Base-by-base conservation (phyloP, 2,888 invertebrate genomes). In the Eurois occulta region DNA sequence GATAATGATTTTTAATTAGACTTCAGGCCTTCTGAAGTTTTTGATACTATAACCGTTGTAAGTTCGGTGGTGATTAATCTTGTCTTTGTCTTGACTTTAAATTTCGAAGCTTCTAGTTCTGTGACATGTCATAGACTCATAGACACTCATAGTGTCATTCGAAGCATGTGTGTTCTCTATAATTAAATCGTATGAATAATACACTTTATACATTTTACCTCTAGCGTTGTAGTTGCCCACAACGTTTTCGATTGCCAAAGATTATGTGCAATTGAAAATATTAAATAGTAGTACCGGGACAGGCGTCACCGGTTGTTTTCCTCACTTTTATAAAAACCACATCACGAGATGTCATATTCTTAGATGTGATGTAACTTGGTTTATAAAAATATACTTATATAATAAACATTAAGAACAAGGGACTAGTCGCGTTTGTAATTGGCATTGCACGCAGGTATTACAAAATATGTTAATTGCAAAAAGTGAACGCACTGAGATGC, bases 201-300 rank as follows among this genome's bases (percentile, higher is more conserved):
- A 71, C 32, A 35, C 35, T 84, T 55, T 24, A 65, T 46, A 62
- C 5, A 46, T 76, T 72, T 66, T 72, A 55, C 18, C n/a, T 46
- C 71, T 75, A 71, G 52, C 35, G 21, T 62, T 62, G 75, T 70
- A 71, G 60, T 28, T 41, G 24, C 65, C 32, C 76, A 66, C 41
- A 62, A 70, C 38, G 35, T 76, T 80, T 70, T 67, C 64, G 58
- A 83, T 87, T 83, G 85, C 83, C 87, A 85, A 85, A 69, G 65
- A 72, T 73, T 68, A 67, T 62, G 77, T 85, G 74, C 70, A 77
- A 71, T 78, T 13, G 38, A 74, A 21, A 78, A 80, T 82, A 76
- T 58, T 67, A 58, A 73, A 58, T 66, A 32, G 32, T 35, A 46
- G 66, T 48, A 62, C 10, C 64, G 64, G 18, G 43, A 18, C 66